phyloP scores from a whole-genome alignment of 2,888 invertebrate species.

The Idaea biselata region DNA sequence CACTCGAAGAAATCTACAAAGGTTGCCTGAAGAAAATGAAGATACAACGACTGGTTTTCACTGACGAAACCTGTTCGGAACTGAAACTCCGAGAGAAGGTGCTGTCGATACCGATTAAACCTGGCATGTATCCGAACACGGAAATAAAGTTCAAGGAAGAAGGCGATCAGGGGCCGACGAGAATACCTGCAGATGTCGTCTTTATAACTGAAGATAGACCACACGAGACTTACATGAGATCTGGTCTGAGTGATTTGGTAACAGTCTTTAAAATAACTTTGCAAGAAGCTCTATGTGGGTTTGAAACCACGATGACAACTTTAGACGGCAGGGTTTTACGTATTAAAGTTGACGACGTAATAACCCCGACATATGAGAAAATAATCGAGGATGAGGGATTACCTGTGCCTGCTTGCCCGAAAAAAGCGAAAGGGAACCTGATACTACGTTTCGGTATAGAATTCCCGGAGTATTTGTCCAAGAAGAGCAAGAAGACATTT shows the following conservation, averaged over 20 bases:
- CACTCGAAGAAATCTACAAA: slow-evolving; percentile 82
- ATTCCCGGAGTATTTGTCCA: slow-evolving; percentile 69
- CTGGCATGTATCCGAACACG: slow-evolving; percentile 87
- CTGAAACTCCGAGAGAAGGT: slow-evolving; percentile 86
- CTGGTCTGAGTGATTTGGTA: slow-evolving; percentile 83
- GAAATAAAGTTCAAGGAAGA: slow-evolving; percentile 88
- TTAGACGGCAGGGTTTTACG: slow-evolving; percentile 85
- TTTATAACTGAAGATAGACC: slow-evolving; percentile 87
- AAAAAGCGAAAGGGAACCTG: slow-evolving; percentile 84
- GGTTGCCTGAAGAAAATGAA: slow-evolving; percentile 92
- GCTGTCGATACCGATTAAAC: slow-evolving; percentile 86
- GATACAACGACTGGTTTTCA: slow-evolving; percentile 86
- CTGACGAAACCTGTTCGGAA: slow-evolving; percentile 81
- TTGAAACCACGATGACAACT: slow-evolving; percentile 83
- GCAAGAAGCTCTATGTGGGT: slow-evolving; percentile 86
- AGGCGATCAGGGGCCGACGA: slow-evolving; percentile 88
- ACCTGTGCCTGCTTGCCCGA: slow-evolving; percentile 82
- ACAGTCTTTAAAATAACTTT: slow-evolving; percentile 82
- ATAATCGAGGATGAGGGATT: slow-evolving; percentile 86
- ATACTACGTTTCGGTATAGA: slow-evolving; percentile 83
- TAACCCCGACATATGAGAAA: slow-evolving; percentile 85
- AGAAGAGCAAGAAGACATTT: slow-evolving; percentile 64
- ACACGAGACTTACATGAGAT: slow-evolving; percentile 83
- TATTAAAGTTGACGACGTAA: slow-evolving; percentile 86
- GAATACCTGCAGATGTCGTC: slow-evolving; percentile 87